These are phyloP conservation scores for Acinonyx jubatus DNA, from an alignment of 2,113 vertebrate genomes.

Conservation along the genomic window DNA sequence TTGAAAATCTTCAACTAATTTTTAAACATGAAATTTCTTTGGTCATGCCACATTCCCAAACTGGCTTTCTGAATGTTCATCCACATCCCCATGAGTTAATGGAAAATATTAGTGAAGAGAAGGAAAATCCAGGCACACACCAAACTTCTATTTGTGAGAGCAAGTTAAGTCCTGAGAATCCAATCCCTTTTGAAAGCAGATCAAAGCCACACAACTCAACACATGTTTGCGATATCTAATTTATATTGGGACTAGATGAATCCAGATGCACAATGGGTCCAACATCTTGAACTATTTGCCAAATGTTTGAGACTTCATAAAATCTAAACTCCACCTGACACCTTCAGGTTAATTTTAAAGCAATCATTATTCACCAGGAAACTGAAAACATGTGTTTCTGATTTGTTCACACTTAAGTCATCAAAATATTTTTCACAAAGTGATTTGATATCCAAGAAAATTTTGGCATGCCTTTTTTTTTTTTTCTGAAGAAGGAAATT, in stretches of 20 bases:
- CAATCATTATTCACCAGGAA: conserved; percentile 68
- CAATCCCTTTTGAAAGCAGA: conserved; percentile 60
- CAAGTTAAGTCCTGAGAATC: not conserved
- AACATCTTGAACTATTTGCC: conserved; percentile 72
- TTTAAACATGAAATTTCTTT: not conserved
- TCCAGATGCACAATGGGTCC: conserved; percentile 63
- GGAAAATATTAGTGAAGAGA: conserved; percentile 47
- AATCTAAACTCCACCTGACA: conserved; percentile 72
- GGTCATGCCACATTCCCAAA: not conserved
- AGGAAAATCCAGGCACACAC: not conserved
- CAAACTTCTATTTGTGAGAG: conserved; percentile 65
- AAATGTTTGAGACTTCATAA: conserved; percentile 70
- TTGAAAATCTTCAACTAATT: not conserved
- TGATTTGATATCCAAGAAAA: conserved; percentile 42
- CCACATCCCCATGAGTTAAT: conserved; percentile 4
- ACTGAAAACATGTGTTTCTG: conserved; percentile 74
- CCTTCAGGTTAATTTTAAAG: conserved; percentile 73
- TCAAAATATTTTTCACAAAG: conserved; percentile 71
- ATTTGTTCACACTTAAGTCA: conserved; percentile 77
- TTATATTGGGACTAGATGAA: conserved; percentile 60
- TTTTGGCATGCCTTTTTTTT: conserved; percentile 6
- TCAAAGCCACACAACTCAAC: conserved; percentile 61
- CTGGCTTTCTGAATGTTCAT: conserved; percentile 11
- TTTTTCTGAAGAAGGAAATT: conserved; percentile 8
- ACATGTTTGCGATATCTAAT: conserved; percentile 50